Evolutionary conservation across 1,140 invertebrate species (phyloP), one percentile per base, ranked within the genome.

Genomic region (Drosophila nigromelanica): DNA sequence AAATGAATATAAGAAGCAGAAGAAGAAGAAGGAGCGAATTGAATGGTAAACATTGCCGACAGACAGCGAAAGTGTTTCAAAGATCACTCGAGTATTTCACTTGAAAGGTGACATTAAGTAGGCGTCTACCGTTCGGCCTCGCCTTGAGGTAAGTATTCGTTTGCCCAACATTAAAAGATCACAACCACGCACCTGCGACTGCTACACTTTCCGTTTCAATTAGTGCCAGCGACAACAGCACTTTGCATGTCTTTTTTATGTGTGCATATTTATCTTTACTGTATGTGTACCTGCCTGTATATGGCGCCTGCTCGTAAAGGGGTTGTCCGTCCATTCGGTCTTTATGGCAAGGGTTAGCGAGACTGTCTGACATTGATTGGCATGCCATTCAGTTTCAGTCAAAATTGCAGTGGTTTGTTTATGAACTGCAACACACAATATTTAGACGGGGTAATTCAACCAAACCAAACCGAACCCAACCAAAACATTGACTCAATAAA

Each of bases 61-160:
- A 40, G 21, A 43, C 58, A 69, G 80, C 66, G 80, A 78, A 82
- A 78, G 75, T 78, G 73, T 64, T 68, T 76, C 54, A 45, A 33
- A 18, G 33, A 50, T 67, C 63, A 56, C 43, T 37, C 10, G 6
- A 56, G 52, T 66, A 48, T 68, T 87, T 87, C 82, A 45, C 76
- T 30, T 54, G 82, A 87, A 87, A 58, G 52, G 67, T 47, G 73
- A 66, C 68, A 89, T 82, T 87, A 79, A 62, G 83, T 89, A 74
- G 81, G 81, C 68, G 70, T 58, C 76, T 60, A 51, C 47, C 12
- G 18, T 24, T 8, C 45, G 64, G 42, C 27, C 51, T 59, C 58
- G 55, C 66, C 64, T 69, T 61, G 64, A 43, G 21, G 40, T n/a
- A n/a, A n/a, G n/a, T 4, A 51, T 15, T 51, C 7, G 40, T 61